Conservation (phyloP, 2,797 vertebrate genomes). For the Peromyscus aztecus region DNA sequence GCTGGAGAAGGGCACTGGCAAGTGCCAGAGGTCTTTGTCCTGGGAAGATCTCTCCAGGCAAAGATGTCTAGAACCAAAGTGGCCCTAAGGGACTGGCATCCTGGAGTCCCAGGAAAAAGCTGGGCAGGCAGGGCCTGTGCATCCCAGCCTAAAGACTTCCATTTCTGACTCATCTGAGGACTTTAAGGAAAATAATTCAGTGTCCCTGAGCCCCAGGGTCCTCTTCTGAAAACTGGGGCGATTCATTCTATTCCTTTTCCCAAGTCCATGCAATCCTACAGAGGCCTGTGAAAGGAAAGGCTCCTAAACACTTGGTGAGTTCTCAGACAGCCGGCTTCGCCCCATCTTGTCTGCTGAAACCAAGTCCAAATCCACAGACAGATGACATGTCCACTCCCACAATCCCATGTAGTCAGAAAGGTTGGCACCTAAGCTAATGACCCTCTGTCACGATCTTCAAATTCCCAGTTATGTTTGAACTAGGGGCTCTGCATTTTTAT, state of each 20-base stretch:
- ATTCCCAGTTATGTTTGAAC: slow-evolving; percentile 9
- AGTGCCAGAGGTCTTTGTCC: not conserved
- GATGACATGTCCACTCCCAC: not conserved
- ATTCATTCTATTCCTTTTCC: not conserved
- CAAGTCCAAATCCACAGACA: not conserved
- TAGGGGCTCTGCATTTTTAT: not conserved
- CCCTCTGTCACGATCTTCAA: not conserved
- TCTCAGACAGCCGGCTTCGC: not conserved
- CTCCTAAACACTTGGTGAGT: not conserved
- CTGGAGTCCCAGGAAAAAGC: not conserved
- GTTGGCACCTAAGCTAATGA: not conserved
- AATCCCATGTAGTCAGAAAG: not conserved
- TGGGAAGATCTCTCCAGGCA: not conserved
- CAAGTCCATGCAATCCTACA: not conserved
- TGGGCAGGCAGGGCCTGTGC: too few relatives aligned
- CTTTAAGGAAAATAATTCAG: not conserved
- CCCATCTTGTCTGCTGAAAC: not conserved
- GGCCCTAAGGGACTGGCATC: not conserved
- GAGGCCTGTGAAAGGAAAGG: not conserved
- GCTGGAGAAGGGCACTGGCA: not conserved
- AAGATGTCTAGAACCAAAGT: not conserved
- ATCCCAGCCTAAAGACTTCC: not conserved
- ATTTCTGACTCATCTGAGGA: not conserved
- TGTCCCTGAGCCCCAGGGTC: not conserved
- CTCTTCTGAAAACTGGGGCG: not conserved